A percentile compares a stretch with the other conserved stretches of the same genome.
Evolutionary conservation across 2,888 invertebrate species (phyloP).

Genomic region (Dorcus parallelipipedus): DNA sequence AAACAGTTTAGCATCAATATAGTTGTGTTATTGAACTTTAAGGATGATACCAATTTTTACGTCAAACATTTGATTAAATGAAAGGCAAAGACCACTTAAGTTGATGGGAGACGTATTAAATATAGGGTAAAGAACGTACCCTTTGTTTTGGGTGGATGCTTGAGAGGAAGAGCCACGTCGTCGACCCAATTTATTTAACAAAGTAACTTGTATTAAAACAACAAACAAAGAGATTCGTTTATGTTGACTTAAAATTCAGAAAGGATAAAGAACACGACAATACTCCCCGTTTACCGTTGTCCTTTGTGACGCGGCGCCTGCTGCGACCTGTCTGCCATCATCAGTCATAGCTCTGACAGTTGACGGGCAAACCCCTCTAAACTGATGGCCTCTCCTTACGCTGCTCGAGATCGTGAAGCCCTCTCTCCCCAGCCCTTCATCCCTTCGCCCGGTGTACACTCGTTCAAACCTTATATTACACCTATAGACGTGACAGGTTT

Average conservation of each 20-base stretch:
- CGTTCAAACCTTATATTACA: conserved; percentile 11
- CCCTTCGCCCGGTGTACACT: conserved; percentile 6
- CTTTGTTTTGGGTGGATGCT: too few species aligned
- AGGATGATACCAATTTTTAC: too few species aligned
- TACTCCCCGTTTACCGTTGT: conserved; percentile 9
- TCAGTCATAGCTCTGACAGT: conserved; percentile 36
- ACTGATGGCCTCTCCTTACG: conserved; percentile 35
- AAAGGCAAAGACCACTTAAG: too few species aligned
- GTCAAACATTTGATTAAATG: too few species aligned
- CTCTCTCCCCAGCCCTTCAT: background rate
- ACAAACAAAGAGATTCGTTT: conserved; percentile 13
- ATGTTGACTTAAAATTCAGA: conserved; percentile 12
- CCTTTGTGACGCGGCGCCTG: conserved; percentile 10
- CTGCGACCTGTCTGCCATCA: conserved; percentile 25
- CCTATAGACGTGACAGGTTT: conserved; percentile 20
- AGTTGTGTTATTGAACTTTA: too few species aligned
- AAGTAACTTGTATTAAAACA: conserved; percentile 11
- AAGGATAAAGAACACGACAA: conserved; percentile 3
- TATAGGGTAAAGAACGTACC: too few species aligned
- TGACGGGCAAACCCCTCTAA: conserved; percentile 35
- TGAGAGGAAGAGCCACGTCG: background rate
- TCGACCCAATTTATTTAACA: conserved; percentile 15
- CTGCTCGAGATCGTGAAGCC: conserved; percentile 23
- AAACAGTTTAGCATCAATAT: too few species aligned
- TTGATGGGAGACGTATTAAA: too few species aligned